phyloP scores from a whole-genome alignment of 2,113 vertebrate genomes.

The Butorides virescens region DNA sequence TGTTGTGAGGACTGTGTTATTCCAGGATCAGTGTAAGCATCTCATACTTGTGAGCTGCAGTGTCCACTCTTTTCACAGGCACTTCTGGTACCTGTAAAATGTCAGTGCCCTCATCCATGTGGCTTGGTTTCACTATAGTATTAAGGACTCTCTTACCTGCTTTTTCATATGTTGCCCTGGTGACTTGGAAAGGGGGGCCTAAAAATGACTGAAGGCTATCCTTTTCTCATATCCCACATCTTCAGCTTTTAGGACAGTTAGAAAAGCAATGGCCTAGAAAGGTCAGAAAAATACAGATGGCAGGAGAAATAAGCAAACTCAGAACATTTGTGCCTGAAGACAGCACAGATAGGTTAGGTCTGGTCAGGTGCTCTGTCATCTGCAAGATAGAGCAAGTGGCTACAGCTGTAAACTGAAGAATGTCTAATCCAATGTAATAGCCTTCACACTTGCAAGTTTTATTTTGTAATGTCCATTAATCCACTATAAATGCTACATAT shows the following conservation, averaged over 20 bases:
- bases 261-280: background rate
- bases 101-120: background rate
- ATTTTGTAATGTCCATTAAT: background rate
- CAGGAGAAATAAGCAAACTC: background rate
- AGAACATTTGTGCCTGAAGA: background rate
- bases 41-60: background rate
- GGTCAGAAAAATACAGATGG: background rate
- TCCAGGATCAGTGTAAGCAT: background rate
- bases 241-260: background rate
- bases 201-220: background rate
- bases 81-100: background rate
- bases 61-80: background rate
- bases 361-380: background rate
- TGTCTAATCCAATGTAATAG: background rate
- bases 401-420: background rate
- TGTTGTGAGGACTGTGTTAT: background rate
- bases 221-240: background rate
- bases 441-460: background rate
- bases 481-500: background rate
- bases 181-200: background rate
- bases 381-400: background rate
- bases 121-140: background rate
- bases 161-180: background rate
- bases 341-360: background rate
- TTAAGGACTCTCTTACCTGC: background rate